phyloP scores from a whole-genome alignment of 2,888 invertebrate genomes.

The Zygaena filipendulae region DNA sequence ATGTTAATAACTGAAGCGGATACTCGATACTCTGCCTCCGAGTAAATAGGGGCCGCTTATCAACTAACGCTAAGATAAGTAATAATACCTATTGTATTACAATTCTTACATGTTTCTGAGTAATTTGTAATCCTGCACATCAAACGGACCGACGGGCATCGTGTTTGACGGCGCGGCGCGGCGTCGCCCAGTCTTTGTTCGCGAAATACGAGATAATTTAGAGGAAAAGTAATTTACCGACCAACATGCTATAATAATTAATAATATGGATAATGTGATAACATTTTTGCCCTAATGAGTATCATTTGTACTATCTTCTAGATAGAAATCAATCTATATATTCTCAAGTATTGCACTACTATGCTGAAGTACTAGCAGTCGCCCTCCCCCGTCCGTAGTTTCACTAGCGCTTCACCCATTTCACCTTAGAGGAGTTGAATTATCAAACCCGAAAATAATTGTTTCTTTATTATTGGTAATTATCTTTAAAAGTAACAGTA shows the following conservation, averaged over 20 bases:
- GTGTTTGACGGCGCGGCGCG: too few species aligned
- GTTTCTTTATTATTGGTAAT: too few species aligned
- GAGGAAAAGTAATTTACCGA: slow-evolving; percentile 18
- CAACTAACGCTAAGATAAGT: slow-evolving; percentile 27
- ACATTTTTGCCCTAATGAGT: not conserved
- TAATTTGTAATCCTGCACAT: slow-evolving; percentile 29
- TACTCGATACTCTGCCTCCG: slow-evolving; percentile 14
- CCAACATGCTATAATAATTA: too few species aligned
- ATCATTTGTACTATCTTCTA: not conserved
- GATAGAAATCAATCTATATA: slow-evolving; percentile 1
- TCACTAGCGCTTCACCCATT: too few species aligned
- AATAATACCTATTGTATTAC: slow-evolving; percentile 34
- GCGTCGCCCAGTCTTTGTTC: slow-evolving; percentile 22
- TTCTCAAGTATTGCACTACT: too few species aligned
- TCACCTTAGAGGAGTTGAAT: too few species aligned
- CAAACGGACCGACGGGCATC: slow-evolving; percentile 27
- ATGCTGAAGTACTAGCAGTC: too few species aligned
- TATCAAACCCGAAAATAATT: too few species aligned
- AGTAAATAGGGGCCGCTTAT: slow-evolving; percentile 21
- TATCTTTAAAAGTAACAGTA: too few species aligned
- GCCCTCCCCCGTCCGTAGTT: too few species aligned
- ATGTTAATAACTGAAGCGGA: slow-evolving; percentile 14
- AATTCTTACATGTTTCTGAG: slow-evolving; percentile 33
- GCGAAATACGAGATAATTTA: slow-evolving; percentile 25
- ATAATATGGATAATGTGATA: not conserved